Evolutionary conservation across 2,113 vertebrate species (phyloP).

Genomic region (Agapornis roseicollis): DNA sequence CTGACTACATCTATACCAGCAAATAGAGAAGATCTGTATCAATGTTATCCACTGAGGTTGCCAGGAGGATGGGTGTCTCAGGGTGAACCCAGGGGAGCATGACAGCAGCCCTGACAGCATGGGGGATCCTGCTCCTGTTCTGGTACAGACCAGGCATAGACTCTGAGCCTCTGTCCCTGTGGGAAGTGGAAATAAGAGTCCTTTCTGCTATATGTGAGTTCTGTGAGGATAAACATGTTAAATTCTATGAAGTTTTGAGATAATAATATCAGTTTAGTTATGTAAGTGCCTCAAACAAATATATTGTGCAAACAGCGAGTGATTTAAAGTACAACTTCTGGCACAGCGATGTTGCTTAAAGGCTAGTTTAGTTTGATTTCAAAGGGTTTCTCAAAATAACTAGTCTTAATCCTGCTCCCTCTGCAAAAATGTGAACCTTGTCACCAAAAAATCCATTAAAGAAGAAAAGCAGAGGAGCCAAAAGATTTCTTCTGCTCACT

Average conservation of each 20-base stretch:
- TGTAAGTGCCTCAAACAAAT: not conserved
- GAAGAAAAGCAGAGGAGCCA: not conserved
- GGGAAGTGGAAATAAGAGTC: not conserved
- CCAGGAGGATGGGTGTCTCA: not conserved
- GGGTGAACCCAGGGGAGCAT: accelerated
- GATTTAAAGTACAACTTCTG: not conserved
- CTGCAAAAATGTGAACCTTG: not conserved
- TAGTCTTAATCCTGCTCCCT: not conserved
- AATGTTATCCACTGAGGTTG: not conserved
- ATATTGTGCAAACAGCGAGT: not conserved
- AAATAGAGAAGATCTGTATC: not conserved
- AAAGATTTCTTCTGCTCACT: not conserved
- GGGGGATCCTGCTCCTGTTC: not conserved
- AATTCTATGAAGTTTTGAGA: not conserved
- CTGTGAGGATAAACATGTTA: not conserved
- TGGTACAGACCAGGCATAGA: not conserved
- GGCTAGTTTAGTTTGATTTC: not conserved
- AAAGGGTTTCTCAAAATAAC: slow-evolving; percentile 19
- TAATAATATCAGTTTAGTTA: not conserved
- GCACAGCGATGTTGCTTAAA: not conserved
- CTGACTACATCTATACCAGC: not conserved
- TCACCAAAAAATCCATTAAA: not conserved
- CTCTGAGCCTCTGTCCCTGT: not conserved
- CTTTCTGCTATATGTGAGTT: not conserved
- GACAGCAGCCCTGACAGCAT: not conserved